Conservation (phyloP, 2,797 vertebrate genomes). For the Labeo calbasu region DNA sequence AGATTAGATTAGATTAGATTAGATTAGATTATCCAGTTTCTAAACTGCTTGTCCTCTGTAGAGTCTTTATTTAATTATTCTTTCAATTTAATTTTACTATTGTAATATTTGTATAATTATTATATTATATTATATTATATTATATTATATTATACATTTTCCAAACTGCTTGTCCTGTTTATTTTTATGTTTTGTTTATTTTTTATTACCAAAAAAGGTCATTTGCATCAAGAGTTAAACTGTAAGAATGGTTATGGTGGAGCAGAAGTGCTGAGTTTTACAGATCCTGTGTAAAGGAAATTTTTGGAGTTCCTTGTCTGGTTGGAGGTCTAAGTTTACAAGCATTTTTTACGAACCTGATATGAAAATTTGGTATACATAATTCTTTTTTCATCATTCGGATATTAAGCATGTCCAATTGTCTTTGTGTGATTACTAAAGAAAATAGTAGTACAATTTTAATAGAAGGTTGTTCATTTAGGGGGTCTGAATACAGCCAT, state of each 20-base stretch:
- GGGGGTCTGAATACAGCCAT: constrained; percentile 45
- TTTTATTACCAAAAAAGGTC: neutral
- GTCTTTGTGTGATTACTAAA: neutral
- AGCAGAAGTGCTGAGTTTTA: neutral
- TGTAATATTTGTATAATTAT: too few species aligned
- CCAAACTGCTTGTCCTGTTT: neutral
- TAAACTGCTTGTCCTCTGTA: neutral
- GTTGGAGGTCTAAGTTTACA: neutral
- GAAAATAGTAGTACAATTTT: constrained; percentile 24
- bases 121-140: too few species aligned
- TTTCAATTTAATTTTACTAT: neutral
- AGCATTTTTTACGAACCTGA: neutral
- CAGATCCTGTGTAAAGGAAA: neutral
- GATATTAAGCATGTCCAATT: neutral
- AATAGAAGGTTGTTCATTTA: constrained; percentile 36
- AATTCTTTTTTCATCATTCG: neutral
- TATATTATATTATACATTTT: neutral
- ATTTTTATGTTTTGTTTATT: neutral
- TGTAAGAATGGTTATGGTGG: neutral
- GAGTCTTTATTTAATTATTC: neutral
- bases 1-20: neutral
- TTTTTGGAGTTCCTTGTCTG: neutral
- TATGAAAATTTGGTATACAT: neutral
- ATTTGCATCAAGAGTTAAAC: neutral
- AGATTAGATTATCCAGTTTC: neutral